Conservation (phyloP, 2,888 invertebrate genomes). For the Onthophagus sagittarius region DNA sequence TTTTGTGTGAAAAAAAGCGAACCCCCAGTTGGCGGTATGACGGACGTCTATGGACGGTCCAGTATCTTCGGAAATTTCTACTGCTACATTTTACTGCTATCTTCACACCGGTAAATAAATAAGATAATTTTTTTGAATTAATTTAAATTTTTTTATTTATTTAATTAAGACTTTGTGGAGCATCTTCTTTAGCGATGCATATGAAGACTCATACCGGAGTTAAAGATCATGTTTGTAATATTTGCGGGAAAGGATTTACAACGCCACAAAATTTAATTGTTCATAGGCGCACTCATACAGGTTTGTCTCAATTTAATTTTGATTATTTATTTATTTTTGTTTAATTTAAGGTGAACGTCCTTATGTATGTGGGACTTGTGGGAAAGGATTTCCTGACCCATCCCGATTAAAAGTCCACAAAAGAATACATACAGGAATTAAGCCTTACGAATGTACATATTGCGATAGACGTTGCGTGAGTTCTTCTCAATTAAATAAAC, state of each 20-base stretch:
- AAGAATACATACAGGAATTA: slow-evolving; percentile 50
- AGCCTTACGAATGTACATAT: slow-evolving; percentile 42
- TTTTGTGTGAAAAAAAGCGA: no score
- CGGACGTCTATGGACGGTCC: no score
- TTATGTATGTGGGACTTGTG: slow-evolving; percentile 47
- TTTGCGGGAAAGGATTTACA: slow-evolving; percentile 47
- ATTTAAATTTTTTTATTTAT: slow-evolving; percentile 14
- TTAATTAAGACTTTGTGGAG: slow-evolving; percentile 42
- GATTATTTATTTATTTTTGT: background rate
- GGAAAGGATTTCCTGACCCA: slow-evolving; percentile 52
- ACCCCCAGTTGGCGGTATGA: no score
- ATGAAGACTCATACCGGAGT: slow-evolving; percentile 52
- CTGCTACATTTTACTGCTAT: no score
- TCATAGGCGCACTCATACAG: slow-evolving; percentile 46
- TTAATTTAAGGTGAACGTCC: slow-evolving; percentile 42
- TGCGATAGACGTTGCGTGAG: slow-evolving; percentile 46
- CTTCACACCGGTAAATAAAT: no score
- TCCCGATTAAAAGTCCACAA: slow-evolving; percentile 51
- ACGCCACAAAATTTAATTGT: slow-evolving; percentile 45
- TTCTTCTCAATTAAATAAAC: slow-evolving; percentile 49
- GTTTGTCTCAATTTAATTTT: slow-evolving; percentile 32
- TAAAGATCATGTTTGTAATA: slow-evolving; percentile 45
- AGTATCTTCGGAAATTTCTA: no score
- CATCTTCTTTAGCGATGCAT: slow-evolving; percentile 49
- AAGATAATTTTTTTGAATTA: slow-evolving; percentile 2